Conservation (phyloP, 2,888 invertebrate species). For the Perdita meconis region DNA sequence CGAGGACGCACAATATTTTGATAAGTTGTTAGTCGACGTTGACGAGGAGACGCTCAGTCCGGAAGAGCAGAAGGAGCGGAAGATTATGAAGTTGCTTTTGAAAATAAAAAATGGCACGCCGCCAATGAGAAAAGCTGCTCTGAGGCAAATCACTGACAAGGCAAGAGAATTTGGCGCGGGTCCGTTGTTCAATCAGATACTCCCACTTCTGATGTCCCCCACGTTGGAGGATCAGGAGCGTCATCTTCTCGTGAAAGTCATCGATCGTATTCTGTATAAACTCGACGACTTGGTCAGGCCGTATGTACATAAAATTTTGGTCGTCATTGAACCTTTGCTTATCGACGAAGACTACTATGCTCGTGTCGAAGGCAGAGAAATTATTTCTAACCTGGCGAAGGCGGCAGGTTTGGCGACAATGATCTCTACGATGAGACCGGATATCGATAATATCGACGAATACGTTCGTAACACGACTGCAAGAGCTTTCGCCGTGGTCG, state of each 20-base stretch:
- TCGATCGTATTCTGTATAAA: conserved; percentile 99
- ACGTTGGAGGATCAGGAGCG: conserved; percentile 99
- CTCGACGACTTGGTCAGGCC: conserved; percentile 99
- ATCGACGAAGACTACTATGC: conserved; percentile 99
- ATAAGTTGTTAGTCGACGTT: conserved; percentile 98
- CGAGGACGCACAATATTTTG: conserved; percentile 98
- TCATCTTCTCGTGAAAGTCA: conserved; percentile 99
- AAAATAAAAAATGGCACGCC: conserved; percentile 99
- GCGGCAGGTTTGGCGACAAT: conserved; percentile 99
- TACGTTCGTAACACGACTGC: conserved; percentile 99
- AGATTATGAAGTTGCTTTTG: conserved; percentile 98
- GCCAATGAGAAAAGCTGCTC: conserved; percentile 99
- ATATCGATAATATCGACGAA: conserved; percentile 99
- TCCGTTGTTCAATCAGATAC: conserved; percentile 98
- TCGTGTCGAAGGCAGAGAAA: conserved; percentile 99
- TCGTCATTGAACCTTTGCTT: conserved; percentile 98
- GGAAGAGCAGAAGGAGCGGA: conserved; percentile 98
- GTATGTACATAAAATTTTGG: conserved; percentile 99
- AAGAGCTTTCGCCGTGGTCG: conserved; percentile 99
- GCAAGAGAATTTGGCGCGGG: conserved; percentile 99
- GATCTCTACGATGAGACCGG: conserved; percentile 99
- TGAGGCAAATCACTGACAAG: conserved; percentile 99
- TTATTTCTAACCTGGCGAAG: conserved; percentile 99
- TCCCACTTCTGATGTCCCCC: conserved; percentile 99
- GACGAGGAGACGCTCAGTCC: conserved; percentile 98